phyloP scores from a whole-genome alignment of 1,140 invertebrate genomes.

The Orius laevigatus region DNA sequence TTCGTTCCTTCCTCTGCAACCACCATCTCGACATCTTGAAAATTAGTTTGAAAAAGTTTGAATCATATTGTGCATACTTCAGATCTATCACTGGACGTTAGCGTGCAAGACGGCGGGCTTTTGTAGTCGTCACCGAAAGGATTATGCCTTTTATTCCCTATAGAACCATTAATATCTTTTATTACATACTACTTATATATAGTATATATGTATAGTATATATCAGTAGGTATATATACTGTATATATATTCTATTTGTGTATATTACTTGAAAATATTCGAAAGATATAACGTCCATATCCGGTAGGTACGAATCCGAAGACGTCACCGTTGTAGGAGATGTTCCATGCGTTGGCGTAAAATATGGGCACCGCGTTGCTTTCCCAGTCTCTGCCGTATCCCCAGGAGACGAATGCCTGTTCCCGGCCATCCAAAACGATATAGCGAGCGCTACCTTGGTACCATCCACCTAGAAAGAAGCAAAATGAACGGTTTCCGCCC shows the following conservation, averaged over 20 bases:
- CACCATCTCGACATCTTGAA: no score
- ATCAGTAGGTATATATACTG: not conserved
- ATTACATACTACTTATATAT: not conserved
- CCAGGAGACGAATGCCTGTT: slow-evolving; percentile 4
- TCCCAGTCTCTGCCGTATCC: slow-evolving; percentile 1
- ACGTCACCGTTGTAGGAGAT: slow-evolving; percentile 7
- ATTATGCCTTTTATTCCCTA: slow-evolving; percentile 3
- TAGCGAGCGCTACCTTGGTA: not conserved
- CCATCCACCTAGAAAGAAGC: not conserved
- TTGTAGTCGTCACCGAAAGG: not conserved
- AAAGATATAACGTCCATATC: slow-evolving; percentile 4
- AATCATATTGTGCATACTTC: no score
- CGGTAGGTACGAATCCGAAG: slow-evolving; percentile 5
- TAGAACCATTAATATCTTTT: no score
- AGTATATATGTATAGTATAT: not conserved
- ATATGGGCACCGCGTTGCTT: slow-evolving; percentile 3
- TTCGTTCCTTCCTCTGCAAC: no score
- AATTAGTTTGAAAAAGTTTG: no score
- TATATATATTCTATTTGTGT: not conserved
- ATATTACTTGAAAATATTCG: not conserved
- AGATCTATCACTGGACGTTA: not conserved
- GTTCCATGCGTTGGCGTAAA: slow-evolving; percentile 4
- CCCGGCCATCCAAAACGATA: not conserved
- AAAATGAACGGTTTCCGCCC: not conserved
- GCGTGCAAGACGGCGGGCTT: not conserved